Evolutionary conservation across 2,888 invertebrate species (phyloP), one percentile per base, ranked within the genome.

Genomic region (Drosophila mulleri): DNA sequence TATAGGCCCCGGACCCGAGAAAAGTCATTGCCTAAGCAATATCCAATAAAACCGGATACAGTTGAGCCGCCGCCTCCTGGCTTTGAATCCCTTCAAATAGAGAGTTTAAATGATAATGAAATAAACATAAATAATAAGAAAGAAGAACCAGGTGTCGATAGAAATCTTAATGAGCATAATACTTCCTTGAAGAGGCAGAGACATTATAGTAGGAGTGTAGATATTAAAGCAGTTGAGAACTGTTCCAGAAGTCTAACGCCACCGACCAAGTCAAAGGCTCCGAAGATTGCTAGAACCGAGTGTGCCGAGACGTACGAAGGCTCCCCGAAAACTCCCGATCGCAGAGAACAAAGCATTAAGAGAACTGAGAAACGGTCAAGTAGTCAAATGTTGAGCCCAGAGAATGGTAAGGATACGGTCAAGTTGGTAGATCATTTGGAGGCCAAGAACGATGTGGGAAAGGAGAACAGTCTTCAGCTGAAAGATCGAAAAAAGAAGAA

Each of bases 61-160:
- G 37, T 83, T 41, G 87, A 88, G 64, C 91, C 91, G 0, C 91
- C 91, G 2, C 91, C 91, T 9, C 91, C 91, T 16, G 91, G 91
- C 1, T 91, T 91, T 64, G 91, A 91, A 66, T 62, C 80, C 0
- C 65, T 86, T 53, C 81, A 79, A 62, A 74, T 75, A 54, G 79
- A 75, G 20, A 72, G 58, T n/a, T 48, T 76, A 58, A 29, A 68
- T 14, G 87, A 84, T n/a, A 75, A 75, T 47, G 78, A 79, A 23
- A 71, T 60, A 16, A 66, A 69, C 35, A 50, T 66, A 35, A 70
- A 63, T 47, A 60, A 63, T 48, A 65, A 45, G 26, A 37, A 35
- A 47, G 26, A 58, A 18, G 41, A 63, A 37, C 18, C 35, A 20
- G 75, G 67, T 41, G 35, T 45, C 41, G 16, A 41, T 5, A 72